Percentiles rank a stretch among this genome's conserved stretches.
phyloP scores from a whole-genome alignment of 2,797 vertebrate species.

The Onychomys leucogaster region DNA sequence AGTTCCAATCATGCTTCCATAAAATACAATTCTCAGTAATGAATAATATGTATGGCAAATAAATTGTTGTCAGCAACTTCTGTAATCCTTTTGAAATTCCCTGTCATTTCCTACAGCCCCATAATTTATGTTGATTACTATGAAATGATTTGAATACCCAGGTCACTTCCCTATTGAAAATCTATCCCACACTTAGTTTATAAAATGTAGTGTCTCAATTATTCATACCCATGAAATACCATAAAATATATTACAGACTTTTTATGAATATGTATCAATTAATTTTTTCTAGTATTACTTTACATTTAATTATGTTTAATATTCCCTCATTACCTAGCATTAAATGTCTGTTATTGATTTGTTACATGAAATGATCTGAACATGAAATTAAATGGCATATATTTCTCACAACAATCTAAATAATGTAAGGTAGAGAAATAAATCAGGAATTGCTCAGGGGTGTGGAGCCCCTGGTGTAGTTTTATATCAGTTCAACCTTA shows the following conservation, averaged over 20 bases:
- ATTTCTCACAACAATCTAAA: not conserved
- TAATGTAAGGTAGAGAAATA: not conserved
- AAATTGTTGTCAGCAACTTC: not conserved
- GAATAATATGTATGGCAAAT: not conserved
- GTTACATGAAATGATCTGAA: not conserved
- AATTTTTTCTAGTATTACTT: not conserved
- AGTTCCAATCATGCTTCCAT: not conserved
- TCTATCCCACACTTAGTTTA: not conserved
- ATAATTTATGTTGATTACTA: not conserved
- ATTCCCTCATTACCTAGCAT: not conserved
- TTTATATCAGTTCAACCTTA: not conserved
- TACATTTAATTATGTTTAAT: not conserved
- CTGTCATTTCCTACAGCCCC: not conserved
- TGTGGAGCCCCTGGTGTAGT: not conserved
- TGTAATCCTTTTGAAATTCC: not conserved
- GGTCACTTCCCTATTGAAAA: not conserved
- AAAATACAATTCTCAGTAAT: not conserved
- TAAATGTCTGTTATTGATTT: not conserved
- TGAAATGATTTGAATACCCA: not conserved
- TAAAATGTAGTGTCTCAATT: not conserved
- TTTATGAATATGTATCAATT: not conserved
- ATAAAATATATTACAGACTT: not conserved
- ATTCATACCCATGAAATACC: not conserved
- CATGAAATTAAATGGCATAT: not conserved
- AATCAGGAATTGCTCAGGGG: not conserved